These are phyloP conservation scores for Temnothorax rugatulus DNA, from an alignment of 2,888 invertebrate genomes.

Conservation along the genomic window DNA sequence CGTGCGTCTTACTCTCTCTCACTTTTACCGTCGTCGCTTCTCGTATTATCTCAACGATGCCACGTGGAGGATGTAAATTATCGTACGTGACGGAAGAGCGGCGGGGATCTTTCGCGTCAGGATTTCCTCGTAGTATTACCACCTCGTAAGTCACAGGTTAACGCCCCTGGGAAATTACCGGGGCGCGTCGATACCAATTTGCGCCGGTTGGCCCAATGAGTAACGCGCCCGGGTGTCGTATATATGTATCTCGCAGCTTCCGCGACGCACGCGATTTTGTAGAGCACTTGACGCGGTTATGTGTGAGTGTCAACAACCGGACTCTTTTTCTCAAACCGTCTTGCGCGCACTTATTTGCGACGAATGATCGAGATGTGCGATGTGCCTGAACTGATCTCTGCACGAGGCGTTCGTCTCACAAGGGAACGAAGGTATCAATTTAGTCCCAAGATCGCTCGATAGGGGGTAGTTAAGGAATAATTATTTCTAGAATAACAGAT, in stretches of 20 bases:
- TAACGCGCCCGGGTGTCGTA: slow-evolving; percentile 58
- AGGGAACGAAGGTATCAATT: no score
- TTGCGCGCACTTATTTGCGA: neutral
- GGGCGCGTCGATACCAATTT: slow-evolving; percentile 74
- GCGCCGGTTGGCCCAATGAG: slow-evolving; percentile 65
- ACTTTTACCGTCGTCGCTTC: neutral
- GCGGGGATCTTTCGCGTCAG: slow-evolving; percentile 27
- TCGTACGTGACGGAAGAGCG: slow-evolving; percentile 57
- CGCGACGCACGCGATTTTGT: slow-evolving; percentile 19
- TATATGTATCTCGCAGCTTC: slow-evolving; percentile 27
- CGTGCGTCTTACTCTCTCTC: neutral
- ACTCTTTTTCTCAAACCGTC: slow-evolving; percentile 51
- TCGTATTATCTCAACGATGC: slow-evolving; percentile 32
- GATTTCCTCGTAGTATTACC: slow-evolving; percentile 51
- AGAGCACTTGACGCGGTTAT: slow-evolving; percentile 51
- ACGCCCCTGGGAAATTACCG: slow-evolving; percentile 78
- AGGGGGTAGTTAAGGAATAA: no score
- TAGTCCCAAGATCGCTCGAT: no score
- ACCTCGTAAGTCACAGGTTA: slow-evolving; percentile 74
- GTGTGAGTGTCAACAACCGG: neutral
- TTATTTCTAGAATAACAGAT: no score
- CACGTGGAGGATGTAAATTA: slow-evolving; percentile 60
- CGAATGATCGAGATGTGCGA: neutral
- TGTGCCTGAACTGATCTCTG: neutral
- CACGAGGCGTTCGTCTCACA: neutral